phyloP scores from a whole-genome alignment of 2,888 invertebrate genomes.

The Drosophila hamatofila region DNA sequence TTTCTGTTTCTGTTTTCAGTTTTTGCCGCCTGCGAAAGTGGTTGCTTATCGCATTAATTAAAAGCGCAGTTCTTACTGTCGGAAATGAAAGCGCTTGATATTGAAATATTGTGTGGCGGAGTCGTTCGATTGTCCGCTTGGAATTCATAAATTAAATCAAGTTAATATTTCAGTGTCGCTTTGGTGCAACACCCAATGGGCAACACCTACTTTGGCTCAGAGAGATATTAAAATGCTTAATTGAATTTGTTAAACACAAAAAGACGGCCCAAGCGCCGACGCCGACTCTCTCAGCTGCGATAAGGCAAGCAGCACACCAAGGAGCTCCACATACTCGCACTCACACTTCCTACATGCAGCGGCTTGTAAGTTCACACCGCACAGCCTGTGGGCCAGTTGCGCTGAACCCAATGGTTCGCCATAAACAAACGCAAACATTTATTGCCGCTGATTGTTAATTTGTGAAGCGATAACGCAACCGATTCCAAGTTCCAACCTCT shows the following conservation, averaged over 20 bases:
- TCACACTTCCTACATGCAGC: slow-evolving; percentile 17
- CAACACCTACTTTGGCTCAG: slow-evolving; percentile 65
- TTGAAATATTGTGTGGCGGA: slow-evolving; percentile 40
- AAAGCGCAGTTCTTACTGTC: slow-evolving; percentile 33
- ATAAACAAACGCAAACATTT: slow-evolving; percentile 82
- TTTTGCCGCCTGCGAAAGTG: slow-evolving; percentile 16
- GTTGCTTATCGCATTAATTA: slow-evolving; percentile 43
- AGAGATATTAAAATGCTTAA: slow-evolving; percentile 79
- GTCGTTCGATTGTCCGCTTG: slow-evolving; percentile 18
- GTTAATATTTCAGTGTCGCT: slow-evolving; percentile 81
- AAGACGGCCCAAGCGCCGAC: slow-evolving; percentile 39
- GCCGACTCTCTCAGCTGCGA: slow-evolving; percentile 39
- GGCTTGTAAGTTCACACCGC: slow-evolving; percentile 46
- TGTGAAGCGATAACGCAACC: slow-evolving; percentile 81
- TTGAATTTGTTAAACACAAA: slow-evolving; percentile 77
- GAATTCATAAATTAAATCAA: slow-evolving; percentile 81
- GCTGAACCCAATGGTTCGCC: slow-evolving; percentile 52
- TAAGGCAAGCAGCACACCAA: slow-evolving; percentile 33
- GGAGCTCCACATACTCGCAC: slow-evolving; percentile 16
- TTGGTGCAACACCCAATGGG: slow-evolving; percentile 45
- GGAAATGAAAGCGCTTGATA: slow-evolving; percentile 25
- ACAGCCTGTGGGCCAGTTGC: slow-evolving; percentile 28
- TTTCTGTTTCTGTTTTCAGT: slow-evolving; percentile 16
- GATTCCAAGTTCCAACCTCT: slow-evolving; percentile 10
- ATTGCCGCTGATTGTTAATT: slow-evolving; percentile 83